A percentile compares a stretch with the other conserved stretches of the same genome.
Evolutionary conservation across 2,113 vertebrate species (phyloP).

Genomic region (Phainopepla nitens): DNA sequence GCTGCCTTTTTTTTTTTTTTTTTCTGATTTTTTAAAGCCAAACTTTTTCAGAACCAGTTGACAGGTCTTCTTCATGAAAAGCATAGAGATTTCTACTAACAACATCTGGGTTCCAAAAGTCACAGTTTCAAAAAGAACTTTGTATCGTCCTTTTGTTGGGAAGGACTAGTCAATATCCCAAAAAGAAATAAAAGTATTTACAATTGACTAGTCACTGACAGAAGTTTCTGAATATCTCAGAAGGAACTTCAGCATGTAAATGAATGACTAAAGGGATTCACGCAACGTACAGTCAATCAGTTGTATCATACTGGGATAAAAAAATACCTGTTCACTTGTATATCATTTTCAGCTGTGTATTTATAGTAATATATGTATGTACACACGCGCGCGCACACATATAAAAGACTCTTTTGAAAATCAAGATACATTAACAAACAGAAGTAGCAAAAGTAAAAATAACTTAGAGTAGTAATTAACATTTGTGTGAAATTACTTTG

Average conservation of each 20-base stretch:
- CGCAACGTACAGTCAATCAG: conserved; percentile 45
- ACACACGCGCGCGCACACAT: background rate
- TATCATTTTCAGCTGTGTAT: conserved; percentile 75
- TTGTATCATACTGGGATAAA: conserved; percentile 52
- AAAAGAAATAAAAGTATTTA: conserved; percentile 47
- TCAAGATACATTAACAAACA: conserved; percentile 73
- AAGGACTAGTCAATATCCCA: background rate
- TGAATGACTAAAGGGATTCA: conserved; percentile 28
- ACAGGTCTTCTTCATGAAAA: conserved; percentile 52
- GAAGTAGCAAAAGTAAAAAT: conserved; percentile 69
- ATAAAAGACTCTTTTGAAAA: conserved; percentile 52
- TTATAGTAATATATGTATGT: conserved; percentile 50
- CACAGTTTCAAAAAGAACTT: conserved; percentile 30
- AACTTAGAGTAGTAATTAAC: conserved; percentile 77
- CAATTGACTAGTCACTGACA: conserved; percentile 37
- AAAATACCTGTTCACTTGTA: conserved; percentile 75
- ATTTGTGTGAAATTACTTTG: conserved; percentile 71
- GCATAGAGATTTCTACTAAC: conserved; percentile 28
- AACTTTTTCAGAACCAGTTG: conserved; percentile 64
- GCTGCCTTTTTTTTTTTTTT: background rate
- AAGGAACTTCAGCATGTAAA: conserved; percentile 39
- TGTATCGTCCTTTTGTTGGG: background rate
- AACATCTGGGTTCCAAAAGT: conserved; percentile 54
- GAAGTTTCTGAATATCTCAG: conserved; percentile 12
- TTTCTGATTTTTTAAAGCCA: background rate